A percentile compares a stretch with the other conserved stretches of the same genome.
Evolutionary conservation across 1,140 invertebrate genomes (phyloP).

Genomic region (Drosophila mauritiana): DNA sequence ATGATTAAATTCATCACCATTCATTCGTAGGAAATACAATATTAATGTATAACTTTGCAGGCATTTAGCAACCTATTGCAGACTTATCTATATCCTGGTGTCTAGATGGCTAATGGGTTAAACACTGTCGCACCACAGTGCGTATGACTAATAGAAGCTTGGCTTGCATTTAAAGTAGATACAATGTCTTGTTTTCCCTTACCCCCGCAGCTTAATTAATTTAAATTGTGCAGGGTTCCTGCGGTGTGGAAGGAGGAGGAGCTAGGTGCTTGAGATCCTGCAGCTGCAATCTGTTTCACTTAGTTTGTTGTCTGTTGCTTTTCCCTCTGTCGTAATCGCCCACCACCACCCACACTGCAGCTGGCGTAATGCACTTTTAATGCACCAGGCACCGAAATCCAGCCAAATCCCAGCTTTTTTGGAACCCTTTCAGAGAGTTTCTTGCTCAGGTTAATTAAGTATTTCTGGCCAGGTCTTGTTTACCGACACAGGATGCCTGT

Average conservation of each 20-base stretch:
- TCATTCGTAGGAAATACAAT: too few species aligned
- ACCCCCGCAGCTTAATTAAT: slow-evolving; percentile 47
- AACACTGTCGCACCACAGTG: slow-evolving; percentile 29
- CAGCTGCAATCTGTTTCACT: slow-evolving; percentile 57
- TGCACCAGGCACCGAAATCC: slow-evolving; percentile 35
- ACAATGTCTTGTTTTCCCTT: slow-evolving; percentile 27
- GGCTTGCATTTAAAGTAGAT: slow-evolving; percentile 51
- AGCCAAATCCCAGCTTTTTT: slow-evolving; percentile 9
- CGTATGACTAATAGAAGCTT: slow-evolving; percentile 57
- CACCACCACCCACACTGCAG: slow-evolving; percentile 16
- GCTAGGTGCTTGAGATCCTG: slow-evolving; percentile 31
- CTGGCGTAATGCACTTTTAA: slow-evolving; percentile 69
- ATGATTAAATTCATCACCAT: too few species aligned
- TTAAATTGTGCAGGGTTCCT: slow-evolving; percentile 30
- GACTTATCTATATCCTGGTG: neutral
- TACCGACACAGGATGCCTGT: slow-evolving; percentile 8
- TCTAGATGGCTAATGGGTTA: slow-evolving; percentile 8
- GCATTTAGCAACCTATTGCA: neutral
- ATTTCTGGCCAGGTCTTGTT: slow-evolving; percentile 25
- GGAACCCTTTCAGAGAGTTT: slow-evolving; percentile 23
- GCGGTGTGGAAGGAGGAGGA: neutral
- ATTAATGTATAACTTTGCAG: too few species aligned
- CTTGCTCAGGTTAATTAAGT: slow-evolving; percentile 51
- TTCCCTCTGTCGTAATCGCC: slow-evolving; percentile 8
- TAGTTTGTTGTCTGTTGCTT: slow-evolving; percentile 50